Conservation (phyloP, 2,113 vertebrate species). For the Bubo bubo region DNA sequence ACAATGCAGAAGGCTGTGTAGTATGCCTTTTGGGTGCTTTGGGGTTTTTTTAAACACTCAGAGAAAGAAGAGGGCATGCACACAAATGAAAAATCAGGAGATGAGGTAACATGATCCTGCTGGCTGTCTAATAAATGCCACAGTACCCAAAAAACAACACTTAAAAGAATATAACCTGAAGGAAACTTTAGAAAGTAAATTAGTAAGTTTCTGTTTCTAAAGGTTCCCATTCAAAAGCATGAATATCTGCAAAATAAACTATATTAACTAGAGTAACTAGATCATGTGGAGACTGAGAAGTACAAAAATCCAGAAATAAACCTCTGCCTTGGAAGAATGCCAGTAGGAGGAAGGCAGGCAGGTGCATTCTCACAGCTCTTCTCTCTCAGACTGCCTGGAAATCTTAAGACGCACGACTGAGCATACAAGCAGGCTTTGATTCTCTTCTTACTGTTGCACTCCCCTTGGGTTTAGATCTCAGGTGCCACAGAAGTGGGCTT, state of each 20-base stretch:
- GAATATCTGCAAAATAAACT: background rate
- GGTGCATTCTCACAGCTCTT: background rate
- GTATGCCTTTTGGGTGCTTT: background rate
- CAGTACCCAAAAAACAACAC: background rate
- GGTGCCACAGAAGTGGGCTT: background rate
- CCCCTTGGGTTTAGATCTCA: background rate
- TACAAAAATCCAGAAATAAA: background rate
- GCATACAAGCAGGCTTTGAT: background rate
- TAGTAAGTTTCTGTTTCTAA: background rate
- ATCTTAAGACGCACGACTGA: background rate
- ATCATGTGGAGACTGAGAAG: background rate
- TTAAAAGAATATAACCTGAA: background rate
- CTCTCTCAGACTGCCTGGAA: background rate
- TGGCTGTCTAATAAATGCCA: background rate
- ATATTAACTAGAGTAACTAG: background rate
- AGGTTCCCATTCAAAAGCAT: background rate
- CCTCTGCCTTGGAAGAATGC: background rate
- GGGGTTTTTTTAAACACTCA: background rate
- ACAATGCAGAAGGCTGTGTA: background rate
- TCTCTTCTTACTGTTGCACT: background rate
- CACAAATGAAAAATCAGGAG: background rate
- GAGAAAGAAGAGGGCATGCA: background rate
- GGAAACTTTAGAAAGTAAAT: background rate
- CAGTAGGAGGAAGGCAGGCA: background rate
- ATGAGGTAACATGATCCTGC: background rate